Percentiles rank a stretch among this genome's conserved stretches.
Conservation (phyloP, 2,797 vertebrate species). For the Capromys pilorides region DNA sequence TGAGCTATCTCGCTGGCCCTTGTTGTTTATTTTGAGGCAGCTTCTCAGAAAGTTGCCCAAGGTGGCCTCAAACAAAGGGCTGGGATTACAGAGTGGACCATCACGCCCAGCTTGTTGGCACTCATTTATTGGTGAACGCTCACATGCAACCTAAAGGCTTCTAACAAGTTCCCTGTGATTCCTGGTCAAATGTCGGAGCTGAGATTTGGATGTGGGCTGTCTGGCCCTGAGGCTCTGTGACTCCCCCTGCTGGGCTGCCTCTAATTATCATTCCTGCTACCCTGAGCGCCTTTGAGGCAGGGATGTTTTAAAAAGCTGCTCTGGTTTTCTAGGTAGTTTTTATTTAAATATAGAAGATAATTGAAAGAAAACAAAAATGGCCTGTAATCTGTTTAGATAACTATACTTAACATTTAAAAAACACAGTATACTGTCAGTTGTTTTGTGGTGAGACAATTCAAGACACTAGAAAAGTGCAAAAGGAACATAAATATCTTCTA, state of each 20-base stretch:
- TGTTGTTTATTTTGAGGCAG: background rate
- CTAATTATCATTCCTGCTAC: background rate
- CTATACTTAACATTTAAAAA: background rate
- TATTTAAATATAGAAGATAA: background rate
- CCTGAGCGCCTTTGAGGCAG: background rate
- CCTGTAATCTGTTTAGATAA: background rate
- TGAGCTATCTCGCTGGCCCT: too few relatives aligned
- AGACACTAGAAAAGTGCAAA: background rate
- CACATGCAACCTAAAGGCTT: background rate
- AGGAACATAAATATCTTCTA: background rate
- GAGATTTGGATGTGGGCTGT: background rate
- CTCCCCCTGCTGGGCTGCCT: background rate
- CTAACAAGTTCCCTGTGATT: accelerated
- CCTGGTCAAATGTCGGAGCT: background rate
- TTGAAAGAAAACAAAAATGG: background rate
- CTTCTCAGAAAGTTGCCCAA: background rate
- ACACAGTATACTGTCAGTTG: background rate
- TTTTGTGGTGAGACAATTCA: background rate
- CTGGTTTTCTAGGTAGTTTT: background rate
- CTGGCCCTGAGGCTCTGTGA: background rate
- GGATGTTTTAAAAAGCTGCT: background rate
- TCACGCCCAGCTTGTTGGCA: background rate
- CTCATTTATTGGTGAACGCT: background rate
- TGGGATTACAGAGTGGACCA: background rate
- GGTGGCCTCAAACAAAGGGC: background rate